Conservation (phyloP, 2,797 vertebrate species). For the Eidolon dupreanum region DNA sequence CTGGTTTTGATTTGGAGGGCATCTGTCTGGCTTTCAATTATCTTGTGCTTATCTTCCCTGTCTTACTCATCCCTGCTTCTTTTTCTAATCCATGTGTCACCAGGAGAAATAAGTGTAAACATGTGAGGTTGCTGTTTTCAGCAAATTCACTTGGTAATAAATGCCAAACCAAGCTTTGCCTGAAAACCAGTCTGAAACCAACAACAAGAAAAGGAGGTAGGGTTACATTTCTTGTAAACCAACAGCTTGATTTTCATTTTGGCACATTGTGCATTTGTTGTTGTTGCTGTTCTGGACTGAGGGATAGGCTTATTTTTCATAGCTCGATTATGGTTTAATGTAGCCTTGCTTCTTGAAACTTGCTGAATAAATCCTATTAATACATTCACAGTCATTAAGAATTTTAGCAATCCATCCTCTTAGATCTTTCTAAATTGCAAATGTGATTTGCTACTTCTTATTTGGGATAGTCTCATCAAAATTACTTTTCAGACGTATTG, state of each 20-base stretch:
- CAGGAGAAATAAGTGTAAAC: conserved; percentile 34
- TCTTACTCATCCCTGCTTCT: conserved; percentile 31
- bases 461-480: background rate
- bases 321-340: background rate
- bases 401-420: background rate
- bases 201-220: background rate
- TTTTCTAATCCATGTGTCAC: conserved; percentile 34
- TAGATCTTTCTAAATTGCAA: background rate
- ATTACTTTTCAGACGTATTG: background rate
- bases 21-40: conserved; percentile 10
- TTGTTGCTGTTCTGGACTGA: background rate
- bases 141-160: conserved; percentile 4
- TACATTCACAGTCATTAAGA: background rate
- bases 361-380: conserved; percentile 9
- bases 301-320: conserved; percentile 16
- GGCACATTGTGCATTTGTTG: background rate
- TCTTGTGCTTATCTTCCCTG: background rate
- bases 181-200: conserved; percentile 25
- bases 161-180: conserved; percentile 6
- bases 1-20: background rate
- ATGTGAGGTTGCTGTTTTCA: conserved; percentile 38
- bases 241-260: conserved; percentile 10
- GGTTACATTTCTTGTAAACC: conserved; percentile 39
- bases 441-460: background rate
- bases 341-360: conserved; percentile 18